Conservation (phyloP, 2,797 vertebrate species). For the Fratercula arctica region DNA sequence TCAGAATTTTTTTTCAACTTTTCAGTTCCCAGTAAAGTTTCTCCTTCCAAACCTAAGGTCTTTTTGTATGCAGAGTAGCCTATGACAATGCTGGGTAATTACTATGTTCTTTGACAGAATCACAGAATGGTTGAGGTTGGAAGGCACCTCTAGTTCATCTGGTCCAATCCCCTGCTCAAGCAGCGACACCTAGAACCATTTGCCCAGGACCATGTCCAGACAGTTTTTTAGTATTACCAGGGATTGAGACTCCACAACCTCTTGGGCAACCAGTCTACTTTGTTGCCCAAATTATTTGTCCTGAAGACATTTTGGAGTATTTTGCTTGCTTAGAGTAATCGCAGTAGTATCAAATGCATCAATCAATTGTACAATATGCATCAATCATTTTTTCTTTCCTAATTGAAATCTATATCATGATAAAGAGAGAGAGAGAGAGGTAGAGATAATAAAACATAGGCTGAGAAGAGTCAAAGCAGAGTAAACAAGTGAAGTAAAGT, state of each 20-base stretch:
- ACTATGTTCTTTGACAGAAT: neutral
- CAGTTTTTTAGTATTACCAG: neutral
- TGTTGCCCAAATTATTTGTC: neutral
- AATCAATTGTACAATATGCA: accelerated
- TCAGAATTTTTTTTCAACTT: slow-evolving; percentile 20
- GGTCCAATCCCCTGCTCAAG: neutral
- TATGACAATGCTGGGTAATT: slow-evolving; percentile 46
- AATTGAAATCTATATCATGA: neutral
- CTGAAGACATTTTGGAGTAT: neutral
- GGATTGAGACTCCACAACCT: neutral
- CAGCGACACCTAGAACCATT: neutral
- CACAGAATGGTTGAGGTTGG: neutral
- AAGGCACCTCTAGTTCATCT: neutral
- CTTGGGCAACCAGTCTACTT: neutral
- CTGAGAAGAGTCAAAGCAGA: neutral
- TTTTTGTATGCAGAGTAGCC: slow-evolving; percentile 40
- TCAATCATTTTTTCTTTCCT: neutral
- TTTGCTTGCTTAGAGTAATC: neutral
- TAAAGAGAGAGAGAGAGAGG: neutral
- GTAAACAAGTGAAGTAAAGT: neutral
- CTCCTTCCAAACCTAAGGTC: slow-evolving; percentile 53
- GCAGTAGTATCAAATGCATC: neutral
- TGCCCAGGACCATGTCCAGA: neutral
- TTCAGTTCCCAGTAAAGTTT: slow-evolving; percentile 53
- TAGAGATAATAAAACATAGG: neutral